These are phyloP conservation scores for Drosophila suboccidentalis DNA, from an alignment of 2,888 invertebrate genomes.

Conservation along the genomic window DNA sequence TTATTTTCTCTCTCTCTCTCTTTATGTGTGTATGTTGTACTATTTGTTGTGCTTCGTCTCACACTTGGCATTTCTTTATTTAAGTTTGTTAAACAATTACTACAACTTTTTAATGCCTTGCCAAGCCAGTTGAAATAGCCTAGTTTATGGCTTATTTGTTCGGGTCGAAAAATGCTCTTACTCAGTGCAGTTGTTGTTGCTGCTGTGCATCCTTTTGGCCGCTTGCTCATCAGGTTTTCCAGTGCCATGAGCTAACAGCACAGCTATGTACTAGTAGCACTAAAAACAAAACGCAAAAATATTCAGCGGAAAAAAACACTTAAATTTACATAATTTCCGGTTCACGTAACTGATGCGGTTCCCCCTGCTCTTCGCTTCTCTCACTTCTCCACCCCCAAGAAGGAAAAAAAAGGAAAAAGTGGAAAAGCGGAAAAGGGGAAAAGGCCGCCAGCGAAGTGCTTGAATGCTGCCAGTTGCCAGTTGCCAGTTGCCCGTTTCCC, in stretches of 20 bases:
- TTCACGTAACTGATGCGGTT: constrained; percentile 54
- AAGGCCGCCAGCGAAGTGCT: constrained; percentile 39
- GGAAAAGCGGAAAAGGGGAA: constrained; percentile 4
- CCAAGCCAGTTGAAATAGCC: constrained; percentile 23
- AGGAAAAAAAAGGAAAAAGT: constrained; percentile 12
- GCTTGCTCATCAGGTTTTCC: constrained; percentile 72
- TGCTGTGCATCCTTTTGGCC: constrained; percentile 36
- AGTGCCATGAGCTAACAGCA: constrained; percentile 65
- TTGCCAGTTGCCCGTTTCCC: constrained; percentile 5
- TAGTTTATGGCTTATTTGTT: constrained; percentile 56
- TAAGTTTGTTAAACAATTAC: constrained; percentile 40
- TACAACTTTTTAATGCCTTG: constrained; percentile 20
- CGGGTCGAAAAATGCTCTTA: constrained; percentile 16
- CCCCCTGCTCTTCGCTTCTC: neutral
- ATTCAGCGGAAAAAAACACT: constrained; percentile 65
- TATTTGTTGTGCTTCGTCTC: neutral
- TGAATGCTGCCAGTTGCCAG: constrained; percentile 10
- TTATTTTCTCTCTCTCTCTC: neutral
- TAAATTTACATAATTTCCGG: constrained; percentile 79
- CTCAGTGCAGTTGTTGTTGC: constrained; percentile 1
- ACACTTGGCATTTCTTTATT: constrained; percentile 6
- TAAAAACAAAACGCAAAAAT: constrained; percentile 62
- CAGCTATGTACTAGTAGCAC: constrained; percentile 10
- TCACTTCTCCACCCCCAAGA: neutral
- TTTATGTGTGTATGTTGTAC: neutral